phyloP scores from a whole-genome alignment of 2,888 invertebrate species.

The Chironomus tentans region DNA sequence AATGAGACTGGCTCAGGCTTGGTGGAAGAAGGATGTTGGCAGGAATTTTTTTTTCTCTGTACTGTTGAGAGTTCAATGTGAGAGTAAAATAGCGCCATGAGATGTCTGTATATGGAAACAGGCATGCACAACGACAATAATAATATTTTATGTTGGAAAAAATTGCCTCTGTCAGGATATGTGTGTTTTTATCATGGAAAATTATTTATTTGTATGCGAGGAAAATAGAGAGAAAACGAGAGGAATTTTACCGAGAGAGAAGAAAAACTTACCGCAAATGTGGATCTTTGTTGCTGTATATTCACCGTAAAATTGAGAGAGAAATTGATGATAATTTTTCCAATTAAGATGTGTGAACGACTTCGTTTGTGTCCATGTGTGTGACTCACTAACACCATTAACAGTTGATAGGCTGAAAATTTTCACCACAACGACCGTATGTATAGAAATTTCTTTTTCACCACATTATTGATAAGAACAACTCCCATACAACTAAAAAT shows the following conservation, averaged over 20 bases:
- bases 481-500: neutral
- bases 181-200: neutral
- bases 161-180: slow-evolving; percentile 6
- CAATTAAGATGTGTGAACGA: neutral
- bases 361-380: neutral
- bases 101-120: neutral
- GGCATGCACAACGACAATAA: neutral
- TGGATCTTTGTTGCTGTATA: too few species aligned
- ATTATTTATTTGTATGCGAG: too few species aligned
- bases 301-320: too few species aligned
- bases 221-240: neutral
- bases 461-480: neutral
- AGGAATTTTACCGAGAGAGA: neutral
- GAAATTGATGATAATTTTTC: neutral
- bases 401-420: neutral
- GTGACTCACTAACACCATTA: too few species aligned
- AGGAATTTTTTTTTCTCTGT: neutral
- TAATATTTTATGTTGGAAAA: neutral
- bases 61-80: neutral
- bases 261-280: too few species aligned
- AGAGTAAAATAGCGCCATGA: neutral
- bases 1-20: slow-evolving; percentile 6
- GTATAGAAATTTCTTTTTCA: too few species aligned
- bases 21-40: slow-evolving; percentile 1
- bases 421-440: neutral